Conservation (phyloP, 1,140 invertebrate genomes). For the Ceratina calcarata region DNA sequence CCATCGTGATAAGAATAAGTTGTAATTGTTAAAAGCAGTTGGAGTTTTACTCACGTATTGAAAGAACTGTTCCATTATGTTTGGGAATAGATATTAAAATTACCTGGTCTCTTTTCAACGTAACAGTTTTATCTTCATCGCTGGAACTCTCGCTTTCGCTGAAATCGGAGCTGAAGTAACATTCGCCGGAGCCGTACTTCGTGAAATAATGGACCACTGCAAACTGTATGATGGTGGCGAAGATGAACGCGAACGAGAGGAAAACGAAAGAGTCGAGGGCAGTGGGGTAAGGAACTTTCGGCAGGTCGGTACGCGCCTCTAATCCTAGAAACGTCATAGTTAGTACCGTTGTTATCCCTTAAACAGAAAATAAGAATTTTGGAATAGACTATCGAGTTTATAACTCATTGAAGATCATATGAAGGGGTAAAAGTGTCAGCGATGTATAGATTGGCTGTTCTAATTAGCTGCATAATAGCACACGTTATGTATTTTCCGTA, state of each 20-base stretch:
- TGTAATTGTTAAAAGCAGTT: not conserved
- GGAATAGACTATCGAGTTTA: not conserved
- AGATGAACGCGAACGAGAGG: slow-evolving; percentile 92
- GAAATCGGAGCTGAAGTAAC: slow-evolving; percentile 87
- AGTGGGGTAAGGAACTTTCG: slow-evolving; percentile 93
- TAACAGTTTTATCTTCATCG: slow-evolving; percentile 61
- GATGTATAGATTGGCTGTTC: no score
- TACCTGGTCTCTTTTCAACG: slow-evolving; percentile 55
- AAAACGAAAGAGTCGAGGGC: slow-evolving; percentile 94
- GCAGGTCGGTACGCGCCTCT: slow-evolving; percentile 91
- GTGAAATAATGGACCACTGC: slow-evolving; percentile 94
- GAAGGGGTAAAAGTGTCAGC: no score
- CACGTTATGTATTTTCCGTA: no score
- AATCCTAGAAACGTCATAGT: slow-evolving; percentile 94
- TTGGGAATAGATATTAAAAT: not conserved
- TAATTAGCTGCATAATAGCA: no score
- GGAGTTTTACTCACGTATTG: not conserved
- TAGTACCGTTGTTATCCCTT: slow-evolving; percentile 92
- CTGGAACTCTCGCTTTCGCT: slow-evolving; percentile 77
- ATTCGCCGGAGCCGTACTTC: slow-evolving; percentile 93
- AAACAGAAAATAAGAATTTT: slow-evolving; percentile 3
- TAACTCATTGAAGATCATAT: not conserved
- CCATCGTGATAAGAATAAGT: not conserved
- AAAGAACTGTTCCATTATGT: no score
- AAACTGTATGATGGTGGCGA: slow-evolving; percentile 93